These are phyloP conservation scores for Sinohyriopsis cumingii DNA, from an alignment of 2,888 invertebrate species.

Conservation along the genomic window DNA sequence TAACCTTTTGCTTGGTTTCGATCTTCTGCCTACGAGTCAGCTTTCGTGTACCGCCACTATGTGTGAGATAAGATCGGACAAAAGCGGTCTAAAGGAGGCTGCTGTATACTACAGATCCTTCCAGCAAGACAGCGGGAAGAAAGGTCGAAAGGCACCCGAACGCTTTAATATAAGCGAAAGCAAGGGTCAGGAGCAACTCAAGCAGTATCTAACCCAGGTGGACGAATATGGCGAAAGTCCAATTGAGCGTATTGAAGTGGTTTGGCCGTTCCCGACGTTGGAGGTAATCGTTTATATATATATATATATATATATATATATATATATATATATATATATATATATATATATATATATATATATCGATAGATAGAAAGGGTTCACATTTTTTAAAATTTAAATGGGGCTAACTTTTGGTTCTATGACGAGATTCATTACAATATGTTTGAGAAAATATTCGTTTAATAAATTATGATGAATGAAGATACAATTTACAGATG, in stretches of 20 bases:
- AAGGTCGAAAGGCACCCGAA: slow-evolving; percentile 13
- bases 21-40: slow-evolving; percentile 37
- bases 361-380: neutral
- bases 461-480: no score
- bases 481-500: no score
- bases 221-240: slow-evolving; percentile 50
- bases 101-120: slow-evolving; percentile 24
- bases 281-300: slow-evolving; percentile 35
- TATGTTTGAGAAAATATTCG: no score
- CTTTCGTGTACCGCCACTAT: slow-evolving; percentile 44
- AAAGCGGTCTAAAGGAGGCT: slow-evolving; percentile 23
- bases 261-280: slow-evolving; percentile 55
- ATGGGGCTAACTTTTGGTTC: no score
- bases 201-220: slow-evolving; percentile 17
- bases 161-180: slow-evolving; percentile 29
- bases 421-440: no score
- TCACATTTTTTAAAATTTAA: no score
- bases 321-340: no score
- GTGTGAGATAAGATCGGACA: slow-evolving; percentile 31
- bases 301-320: no score
- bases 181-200: slow-evolving; percentile 22
- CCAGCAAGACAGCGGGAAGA: slow-evolving; percentile 16
- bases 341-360: neutral
- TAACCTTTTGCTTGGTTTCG: slow-evolving; percentile 35
- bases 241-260: slow-evolving; percentile 51